Percentiles rank a stretch among this genome's conserved stretches.
phyloP scores from a whole-genome alignment of 2,888 invertebrate species.

The Incurvaria masculella region DNA sequence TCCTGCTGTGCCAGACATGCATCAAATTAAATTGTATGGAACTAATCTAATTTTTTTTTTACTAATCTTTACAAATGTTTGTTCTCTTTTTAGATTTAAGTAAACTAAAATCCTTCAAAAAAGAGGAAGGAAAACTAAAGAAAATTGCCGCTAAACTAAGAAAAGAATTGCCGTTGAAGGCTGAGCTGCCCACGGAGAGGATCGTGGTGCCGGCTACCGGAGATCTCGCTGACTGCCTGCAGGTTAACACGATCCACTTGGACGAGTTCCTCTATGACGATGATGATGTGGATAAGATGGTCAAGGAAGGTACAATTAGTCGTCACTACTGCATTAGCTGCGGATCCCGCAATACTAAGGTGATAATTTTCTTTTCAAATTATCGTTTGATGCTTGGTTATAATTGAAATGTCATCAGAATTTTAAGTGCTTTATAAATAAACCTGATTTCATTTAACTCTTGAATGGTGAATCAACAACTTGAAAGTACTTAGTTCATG shows the following conservation, averaged over 20 bases:
- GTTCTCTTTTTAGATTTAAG: constrained; percentile 29
- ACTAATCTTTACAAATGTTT: no score
- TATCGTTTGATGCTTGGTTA: no score
- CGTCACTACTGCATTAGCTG: constrained; percentile 39
- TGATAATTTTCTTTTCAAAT: constrained; percentile 18
- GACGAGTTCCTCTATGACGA: constrained; percentile 71
- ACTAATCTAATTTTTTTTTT: no score
- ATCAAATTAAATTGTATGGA: no score
- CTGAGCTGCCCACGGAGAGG: constrained; percentile 37
- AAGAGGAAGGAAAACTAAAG: constrained; percentile 27
- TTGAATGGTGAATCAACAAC: no score
- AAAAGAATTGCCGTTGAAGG: constrained; percentile 33
- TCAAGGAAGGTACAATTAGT: constrained; percentile 32
- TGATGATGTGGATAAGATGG: constrained; percentile 50
- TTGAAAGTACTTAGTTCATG: no score
- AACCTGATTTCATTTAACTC: no score
- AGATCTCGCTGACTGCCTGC: constrained; percentile 52
- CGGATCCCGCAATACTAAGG: constrained; percentile 34
- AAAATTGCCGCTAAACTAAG: constrained; percentile 25
- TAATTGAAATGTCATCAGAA: no score
- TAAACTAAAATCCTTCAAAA: constrained; percentile 24
- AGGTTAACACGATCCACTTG: constrained; percentile 56
- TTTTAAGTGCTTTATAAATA: no score
- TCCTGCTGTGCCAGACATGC: no score
- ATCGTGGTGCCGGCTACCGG: constrained; percentile 40